Conservation (phyloP, 1,140 invertebrate genomes). For the Adelges cooleyi region DNA sequence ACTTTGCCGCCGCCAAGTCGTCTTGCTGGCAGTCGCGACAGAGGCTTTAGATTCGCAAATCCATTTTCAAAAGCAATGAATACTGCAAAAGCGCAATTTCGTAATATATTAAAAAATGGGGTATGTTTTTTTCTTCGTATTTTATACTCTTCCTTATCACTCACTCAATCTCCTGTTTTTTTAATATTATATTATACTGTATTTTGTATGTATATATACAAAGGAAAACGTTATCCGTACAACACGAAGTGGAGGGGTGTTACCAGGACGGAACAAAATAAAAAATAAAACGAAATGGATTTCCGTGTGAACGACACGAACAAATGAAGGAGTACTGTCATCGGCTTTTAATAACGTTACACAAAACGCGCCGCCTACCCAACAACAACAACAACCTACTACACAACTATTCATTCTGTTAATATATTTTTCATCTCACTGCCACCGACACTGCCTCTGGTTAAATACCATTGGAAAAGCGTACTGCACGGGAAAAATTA, state of each 20-base stretch:
- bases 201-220: too few species aligned
- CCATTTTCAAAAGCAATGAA: neutral
- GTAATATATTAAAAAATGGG: conserved; percentile 18
- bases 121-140: neutral
- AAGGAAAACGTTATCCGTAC: too few species aligned
- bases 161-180: too few species aligned
- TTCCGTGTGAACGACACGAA: conserved; percentile 1
- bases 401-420: too few species aligned
- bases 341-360: conserved; percentile 5
- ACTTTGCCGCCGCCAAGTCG: neutral
- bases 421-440: too few species aligned
- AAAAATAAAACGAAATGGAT: neutral
- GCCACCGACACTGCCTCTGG: too few species aligned
- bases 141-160: neutral
- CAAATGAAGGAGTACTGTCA: neutral
- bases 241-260: too few species aligned
- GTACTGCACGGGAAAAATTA: too few species aligned
- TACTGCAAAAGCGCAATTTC: conserved; percentile 8
- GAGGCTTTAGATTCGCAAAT: neutral
- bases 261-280: neutral
- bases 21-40: neutral
- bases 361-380: neutral
- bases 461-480: too few species aligned
- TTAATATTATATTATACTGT: too few species aligned
- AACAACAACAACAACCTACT: neutral